A percentile compares a stretch with the other conserved stretches of the same genome.
Conservation (phyloP, 2,797 vertebrate genomes). For the Eupleurogrammus muticus region DNA sequence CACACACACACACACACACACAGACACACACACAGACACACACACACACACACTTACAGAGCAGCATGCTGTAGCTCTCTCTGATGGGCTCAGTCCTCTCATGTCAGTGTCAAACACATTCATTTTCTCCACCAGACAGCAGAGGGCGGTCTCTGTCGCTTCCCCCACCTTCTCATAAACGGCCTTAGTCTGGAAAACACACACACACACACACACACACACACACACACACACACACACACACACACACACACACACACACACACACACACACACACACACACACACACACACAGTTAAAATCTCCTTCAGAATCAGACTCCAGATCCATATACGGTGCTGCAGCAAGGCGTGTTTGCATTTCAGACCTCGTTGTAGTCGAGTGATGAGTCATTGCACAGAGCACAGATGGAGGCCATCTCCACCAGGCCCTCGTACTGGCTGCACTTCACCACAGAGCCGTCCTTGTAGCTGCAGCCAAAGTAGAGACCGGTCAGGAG, state of each 20-base stretch:
- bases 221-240: constrained; percentile 47
- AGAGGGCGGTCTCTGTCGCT: constrained; percentile 86
- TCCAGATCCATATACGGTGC: constrained; percentile 14
- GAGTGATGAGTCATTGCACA: constrained; percentile 87
- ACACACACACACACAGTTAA: constrained; percentile 44
- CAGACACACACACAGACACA: neutral
- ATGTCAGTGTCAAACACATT: constrained; percentile 85
- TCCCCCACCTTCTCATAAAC: constrained; percentile 87
- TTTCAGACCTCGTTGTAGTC: constrained; percentile 83
- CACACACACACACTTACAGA: constrained; percentile 72
- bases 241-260: constrained; percentile 16
- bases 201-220: constrained; percentile 8
- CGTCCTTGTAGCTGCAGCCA: constrained; percentile 79
- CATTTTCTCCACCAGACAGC: constrained; percentile 88
- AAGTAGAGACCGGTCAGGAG: neutral
- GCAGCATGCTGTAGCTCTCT: constrained; percentile 85
- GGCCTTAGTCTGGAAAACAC: constrained; percentile 75
- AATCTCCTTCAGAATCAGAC: neutral
- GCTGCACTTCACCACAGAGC: constrained; percentile 73
- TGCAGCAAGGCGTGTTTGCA: constrained; percentile 8
- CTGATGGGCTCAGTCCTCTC: constrained; percentile 70
- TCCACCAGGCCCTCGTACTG: constrained; percentile 85
- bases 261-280: constrained; percentile 17
- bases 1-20: too few relatives aligned
- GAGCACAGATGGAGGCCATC: constrained; percentile 84